phyloP scores from a whole-genome alignment of 2,113 vertebrate species.

The Todiramphus chloris region DNA sequence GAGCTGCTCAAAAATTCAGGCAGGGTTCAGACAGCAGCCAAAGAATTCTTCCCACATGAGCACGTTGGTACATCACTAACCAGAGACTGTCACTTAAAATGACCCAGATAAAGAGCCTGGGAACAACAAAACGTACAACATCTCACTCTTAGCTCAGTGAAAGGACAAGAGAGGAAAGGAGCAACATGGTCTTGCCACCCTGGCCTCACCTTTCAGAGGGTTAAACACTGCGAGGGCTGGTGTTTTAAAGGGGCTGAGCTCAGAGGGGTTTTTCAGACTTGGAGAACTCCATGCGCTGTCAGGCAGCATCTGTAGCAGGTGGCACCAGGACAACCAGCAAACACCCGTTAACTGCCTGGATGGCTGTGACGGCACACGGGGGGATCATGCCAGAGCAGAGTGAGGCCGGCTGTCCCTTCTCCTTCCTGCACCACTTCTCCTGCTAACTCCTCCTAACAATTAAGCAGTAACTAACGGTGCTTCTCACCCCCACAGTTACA shows the following conservation, averaged over 20 bases:
- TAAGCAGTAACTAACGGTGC: background rate
- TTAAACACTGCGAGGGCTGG: background rate
- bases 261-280: background rate
- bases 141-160: background rate
- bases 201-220: background rate
- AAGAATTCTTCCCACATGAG: background rate
- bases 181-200: fast-evolving
- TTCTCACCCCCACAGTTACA: background rate
- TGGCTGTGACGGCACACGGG: background rate
- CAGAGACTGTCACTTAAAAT: background rate
- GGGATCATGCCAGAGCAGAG: background rate
- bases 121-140: background rate
- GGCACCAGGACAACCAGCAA: background rate
- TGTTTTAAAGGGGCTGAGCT: background rate
- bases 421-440: background rate
- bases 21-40: background rate
- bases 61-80: background rate
- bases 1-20: background rate
- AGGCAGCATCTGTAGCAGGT: background rate
- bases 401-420: background rate
- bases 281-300: background rate
- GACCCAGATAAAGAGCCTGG: background rate
- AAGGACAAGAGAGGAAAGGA: background rate
- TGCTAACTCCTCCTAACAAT: background rate
- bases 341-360: background rate